A percentile compares a stretch with the other conserved stretches of the same genome.
These are phyloP conservation scores for Spodoptera frugiperda DNA, from an alignment of 1,140 invertebrate species.

Conservation along the genomic window DNA sequence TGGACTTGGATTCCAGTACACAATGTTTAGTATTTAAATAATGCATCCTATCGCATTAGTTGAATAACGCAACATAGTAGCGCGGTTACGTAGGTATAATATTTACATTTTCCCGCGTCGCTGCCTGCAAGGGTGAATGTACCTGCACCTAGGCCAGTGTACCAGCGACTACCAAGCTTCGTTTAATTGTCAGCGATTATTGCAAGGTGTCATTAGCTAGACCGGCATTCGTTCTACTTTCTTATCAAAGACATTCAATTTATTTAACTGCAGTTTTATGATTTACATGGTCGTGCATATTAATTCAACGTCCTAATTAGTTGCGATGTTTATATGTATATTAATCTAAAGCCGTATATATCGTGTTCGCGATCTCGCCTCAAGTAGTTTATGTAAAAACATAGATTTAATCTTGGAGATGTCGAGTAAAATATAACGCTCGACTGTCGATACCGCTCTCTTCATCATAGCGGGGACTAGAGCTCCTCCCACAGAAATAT, in stretches of 20 bases:
- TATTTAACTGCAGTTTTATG: slow-evolving; percentile 28
- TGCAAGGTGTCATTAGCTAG: slow-evolving; percentile 50
- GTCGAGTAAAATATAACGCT: slow-evolving; percentile 33
- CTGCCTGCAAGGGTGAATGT: slow-evolving; percentile 45
- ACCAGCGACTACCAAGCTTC: not conserved
- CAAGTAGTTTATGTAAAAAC: slow-evolving; percentile 20
- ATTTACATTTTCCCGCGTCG: slow-evolving; percentile 36
- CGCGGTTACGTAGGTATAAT: not conserved
- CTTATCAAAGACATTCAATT: slow-evolving; percentile 30
- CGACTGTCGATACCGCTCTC: slow-evolving; percentile 10
- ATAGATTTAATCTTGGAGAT: slow-evolving; percentile 21
- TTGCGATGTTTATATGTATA: not conserved
- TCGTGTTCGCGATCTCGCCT: not conserved
- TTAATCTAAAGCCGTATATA: slow-evolving; percentile 4
- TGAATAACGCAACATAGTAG: slow-evolving; percentile 31
- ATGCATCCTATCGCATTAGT: slow-evolving; percentile 15
- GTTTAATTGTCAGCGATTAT: slow-evolving; percentile 40
- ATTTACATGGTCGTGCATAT: slow-evolving; percentile 25
- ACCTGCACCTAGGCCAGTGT: slow-evolving; percentile 5
- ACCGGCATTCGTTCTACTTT: slow-evolving; percentile 44
- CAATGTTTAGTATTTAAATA: slow-evolving; percentile 37
- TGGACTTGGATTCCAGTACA: slow-evolving; percentile 38
- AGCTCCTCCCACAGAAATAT: slow-evolving; percentile 36
- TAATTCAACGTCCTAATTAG: not conserved
- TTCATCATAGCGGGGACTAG: slow-evolving; percentile 12